Evolutionary conservation across 35 echinoderm and acorn worm genomes (phyloP), one percentile per base, ranked within the genome.

Genomic region (Ophiothrix spiculata): DNA sequence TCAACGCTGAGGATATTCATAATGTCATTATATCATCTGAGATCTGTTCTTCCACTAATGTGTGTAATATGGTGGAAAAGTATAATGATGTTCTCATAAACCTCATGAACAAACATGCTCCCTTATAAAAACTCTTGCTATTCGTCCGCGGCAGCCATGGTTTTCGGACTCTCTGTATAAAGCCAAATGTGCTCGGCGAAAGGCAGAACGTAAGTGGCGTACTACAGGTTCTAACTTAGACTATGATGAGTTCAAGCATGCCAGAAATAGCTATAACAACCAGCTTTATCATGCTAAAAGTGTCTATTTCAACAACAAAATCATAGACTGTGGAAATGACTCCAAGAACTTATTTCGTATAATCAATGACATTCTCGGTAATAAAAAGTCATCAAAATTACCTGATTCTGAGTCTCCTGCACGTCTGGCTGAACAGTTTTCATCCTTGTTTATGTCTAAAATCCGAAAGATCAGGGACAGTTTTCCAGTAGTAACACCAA

Each of bases 271-370:
- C 23, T 90, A 39, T 56, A 45, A 90, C 60, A 34, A 32, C 36
- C 14, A 46, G 39, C 60, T 90, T 0, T 84, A 90, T 54, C 37
- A 49, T 32, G 28, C 80, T 32, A 90, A 90, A 29, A 42, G 88
- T 84, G 25, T 33, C 21, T 83, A 84, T 35, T 74, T 89, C 35
- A 89, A 82, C 33, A 28, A 89, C 32, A 89, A 82, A 37, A 54
- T 90, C 28, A n/a, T 90, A 25, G 42, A 84, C 33, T 90, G 88
- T 56, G 88, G 88, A 15, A 84, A 37, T 28, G 80, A 90, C 35
- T 84, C 17, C 29, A 84, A 77, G 35, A 17, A 38, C 16, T 19
- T 90, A 23, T 90, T 84, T 74, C 13, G 13, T 15, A 78, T 36
- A 0, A 63, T 90, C 32, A 56, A 36, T 56, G 73, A 84, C 19